Evolutionary conservation across 2,113 vertebrate species (phyloP).

Genomic region (Apteryx owenii): DNA sequence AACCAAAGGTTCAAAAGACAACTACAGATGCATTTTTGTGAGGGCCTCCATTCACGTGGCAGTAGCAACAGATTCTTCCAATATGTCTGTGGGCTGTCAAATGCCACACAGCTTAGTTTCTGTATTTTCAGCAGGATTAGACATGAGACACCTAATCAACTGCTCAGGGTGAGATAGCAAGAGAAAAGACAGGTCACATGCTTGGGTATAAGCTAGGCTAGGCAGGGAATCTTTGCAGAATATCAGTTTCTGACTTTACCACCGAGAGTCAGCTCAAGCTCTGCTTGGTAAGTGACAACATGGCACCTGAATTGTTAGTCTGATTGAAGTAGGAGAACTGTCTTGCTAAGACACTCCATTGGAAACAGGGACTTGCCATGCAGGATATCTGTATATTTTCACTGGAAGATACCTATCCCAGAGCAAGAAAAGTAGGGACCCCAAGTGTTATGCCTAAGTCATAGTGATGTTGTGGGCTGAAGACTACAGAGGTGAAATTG

Average conservation of each 20-base stretch:
- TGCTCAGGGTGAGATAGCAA: background rate
- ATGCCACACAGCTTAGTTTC: background rate
- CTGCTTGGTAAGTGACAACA: background rate
- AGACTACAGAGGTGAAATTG: background rate
- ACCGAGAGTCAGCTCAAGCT: background rate
- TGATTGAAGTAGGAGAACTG: background rate
- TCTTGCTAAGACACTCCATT: background rate
- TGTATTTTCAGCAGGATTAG: background rate
- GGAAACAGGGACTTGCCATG: background rate
- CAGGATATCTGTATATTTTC: background rate
- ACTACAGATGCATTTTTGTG: background rate
- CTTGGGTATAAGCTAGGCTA: background rate
- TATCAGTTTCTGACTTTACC: background rate
- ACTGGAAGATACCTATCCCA: background rate
- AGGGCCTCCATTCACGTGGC: accelerated
- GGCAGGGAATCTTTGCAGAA: background rate
- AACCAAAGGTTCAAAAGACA: background rate
- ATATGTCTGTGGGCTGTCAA: background rate
- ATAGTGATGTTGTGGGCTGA: background rate
- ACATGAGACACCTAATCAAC: background rate
- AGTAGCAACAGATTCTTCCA: background rate
- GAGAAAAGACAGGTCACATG: background rate
- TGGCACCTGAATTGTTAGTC: background rate
- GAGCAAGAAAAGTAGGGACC: background rate
- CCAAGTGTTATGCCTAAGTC: background rate